Base-by-base conservation (phyloP, 2,113 vertebrate species). In the Psilopsiagon aurifrons region DNA sequence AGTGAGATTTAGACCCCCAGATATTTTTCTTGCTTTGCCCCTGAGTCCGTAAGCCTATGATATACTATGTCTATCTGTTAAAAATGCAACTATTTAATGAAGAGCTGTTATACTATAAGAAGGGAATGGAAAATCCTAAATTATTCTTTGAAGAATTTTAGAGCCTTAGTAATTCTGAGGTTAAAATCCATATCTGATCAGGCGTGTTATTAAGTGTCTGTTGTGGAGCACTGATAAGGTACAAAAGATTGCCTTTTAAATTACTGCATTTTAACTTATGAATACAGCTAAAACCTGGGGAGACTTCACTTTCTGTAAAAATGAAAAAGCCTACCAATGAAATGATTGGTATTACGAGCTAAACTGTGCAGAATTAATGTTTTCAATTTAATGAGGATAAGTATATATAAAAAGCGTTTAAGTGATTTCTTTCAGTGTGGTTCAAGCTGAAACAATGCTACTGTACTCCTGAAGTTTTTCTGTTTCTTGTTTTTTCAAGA, bases 171-270 rank as follows among this genome's bases (percentile, higher is more conserved):
- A 80, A 90, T 88, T 90, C 67, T 69, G 71, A 71, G 44, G 59
- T 88, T 92, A 85, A 90, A 94, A 95, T 79, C 59, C 28, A 35
- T 33, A 94, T 89, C 47, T 46, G 52, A 86, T 77, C 83, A 90
- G 51, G 24, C 49, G 76, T 68, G 23, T 86, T 71, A 74, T 84
- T 92, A 92, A 94, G 37, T 28, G 78, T 87, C 80, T 59, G 12
- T 94, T 88, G 52, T 95, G 33, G 77, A 83, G 31, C 86, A 20
- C 59, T 75, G 37, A 94, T 84, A 92, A 96, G 16, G 76, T 84
- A 17, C 47, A 85, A 92, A 91, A 73, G 67, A 95, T 94, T 85
- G 33, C 25, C 24, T 84, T 95, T 95, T 67, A 73, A 94, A 90
- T 96, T 86, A 77, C 55, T 94, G 17, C 31, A n/a, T 57, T 95